These are phyloP conservation scores for Semaprochilodus insignis DNA, from an alignment of 2,797 vertebrate species.

Conservation along the genomic window DNA sequence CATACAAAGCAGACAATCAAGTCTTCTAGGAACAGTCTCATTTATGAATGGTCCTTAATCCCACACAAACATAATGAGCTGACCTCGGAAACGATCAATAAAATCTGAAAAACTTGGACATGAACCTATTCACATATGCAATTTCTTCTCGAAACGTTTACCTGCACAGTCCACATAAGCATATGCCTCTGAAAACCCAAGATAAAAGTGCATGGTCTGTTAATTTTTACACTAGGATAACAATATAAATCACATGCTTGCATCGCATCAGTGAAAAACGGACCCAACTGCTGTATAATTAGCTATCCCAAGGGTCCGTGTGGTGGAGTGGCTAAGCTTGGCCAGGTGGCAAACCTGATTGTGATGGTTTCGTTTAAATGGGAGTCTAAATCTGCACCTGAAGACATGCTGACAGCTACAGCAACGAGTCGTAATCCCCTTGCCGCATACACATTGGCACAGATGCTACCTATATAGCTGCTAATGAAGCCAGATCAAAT, in stretches of 20 bases:
- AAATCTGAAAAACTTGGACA: too few relatives aligned
- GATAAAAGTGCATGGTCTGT: background rate
- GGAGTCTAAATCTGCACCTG: constrained; percentile 61
- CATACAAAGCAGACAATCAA: too few relatives aligned
- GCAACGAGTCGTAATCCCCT: constrained; percentile 66
- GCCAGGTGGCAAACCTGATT: constrained; percentile 76
- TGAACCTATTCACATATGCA: too few relatives aligned
- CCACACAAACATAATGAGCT: too few relatives aligned
- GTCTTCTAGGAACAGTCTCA: too few relatives aligned
- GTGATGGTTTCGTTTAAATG: constrained; percentile 60
- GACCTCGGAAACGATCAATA: too few relatives aligned
- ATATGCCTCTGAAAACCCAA: background rate
- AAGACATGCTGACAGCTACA: constrained; percentile 60
- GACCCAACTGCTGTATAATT: constrained; percentile 16
- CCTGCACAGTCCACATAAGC: too few relatives aligned
- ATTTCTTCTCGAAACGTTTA: too few relatives aligned
- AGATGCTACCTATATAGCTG: constrained; percentile 60
- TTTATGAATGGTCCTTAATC: too few relatives aligned
- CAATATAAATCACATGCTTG: constrained; percentile 16
- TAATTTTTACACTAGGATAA: constrained; percentile 15
- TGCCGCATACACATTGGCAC: constrained; percentile 41
- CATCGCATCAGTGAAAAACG: constrained; percentile 2
- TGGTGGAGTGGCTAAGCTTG: constrained; percentile 41
- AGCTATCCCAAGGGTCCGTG: constrained; percentile 12
- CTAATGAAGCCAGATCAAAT: constrained; percentile 56